Percentiles rank a stretch among this genome's conserved stretches.
Evolutionary conservation across 64 coral and sea anemone species (phyloP).

Genomic region (Montipora cactus): DNA sequence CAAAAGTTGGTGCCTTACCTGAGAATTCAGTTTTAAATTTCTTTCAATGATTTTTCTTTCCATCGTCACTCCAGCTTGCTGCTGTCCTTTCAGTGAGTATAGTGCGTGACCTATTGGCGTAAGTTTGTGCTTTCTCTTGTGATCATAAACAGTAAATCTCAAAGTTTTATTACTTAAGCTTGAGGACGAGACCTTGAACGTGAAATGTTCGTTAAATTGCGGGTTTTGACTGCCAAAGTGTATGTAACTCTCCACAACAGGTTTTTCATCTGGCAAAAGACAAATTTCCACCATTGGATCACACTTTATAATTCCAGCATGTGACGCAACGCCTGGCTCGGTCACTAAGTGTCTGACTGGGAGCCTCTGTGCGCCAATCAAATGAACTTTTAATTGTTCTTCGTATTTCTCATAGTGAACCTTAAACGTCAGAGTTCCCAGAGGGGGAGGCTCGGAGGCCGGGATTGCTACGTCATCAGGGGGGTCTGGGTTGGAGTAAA

Average conservation of each 20-base stretch:
- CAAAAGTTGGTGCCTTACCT: slow-evolving; percentile 22
- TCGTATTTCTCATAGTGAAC: slow-evolving; percentile 69
- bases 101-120: slow-evolving; percentile 78
- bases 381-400: slow-evolving; percentile 72
- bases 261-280: slow-evolving; percentile 79
- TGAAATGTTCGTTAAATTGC: slow-evolving; percentile 74
- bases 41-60: slow-evolving; percentile 54
- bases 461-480: slow-evolving; percentile 16
- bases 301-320: slow-evolving; percentile 67
- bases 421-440: slow-evolving; percentile 74
- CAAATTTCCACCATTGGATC: slow-evolving; percentile 68
- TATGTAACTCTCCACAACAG: slow-evolving; percentile 67
- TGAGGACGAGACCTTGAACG: slow-evolving; percentile 56
- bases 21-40: slow-evolving; percentile 72
- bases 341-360: slow-evolving; percentile 82
- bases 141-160: slow-evolving; percentile 75
- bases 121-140: slow-evolving; percentile 65
- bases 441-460: slow-evolving; percentile 40
- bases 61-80: slow-evolving; percentile 16
- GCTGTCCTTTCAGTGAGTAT: slow-evolving; percentile 76
- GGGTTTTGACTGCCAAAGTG: slow-evolving; percentile 62
- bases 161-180: slow-evolving; percentile 76
- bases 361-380: slow-evolving; percentile 69
- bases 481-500: slow-evolving; percentile 57
- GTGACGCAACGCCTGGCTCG: slow-evolving; percentile 34